Evolutionary conservation across 2,888 invertebrate species (phyloP).

Genomic region (Erebia ligea): DNA sequence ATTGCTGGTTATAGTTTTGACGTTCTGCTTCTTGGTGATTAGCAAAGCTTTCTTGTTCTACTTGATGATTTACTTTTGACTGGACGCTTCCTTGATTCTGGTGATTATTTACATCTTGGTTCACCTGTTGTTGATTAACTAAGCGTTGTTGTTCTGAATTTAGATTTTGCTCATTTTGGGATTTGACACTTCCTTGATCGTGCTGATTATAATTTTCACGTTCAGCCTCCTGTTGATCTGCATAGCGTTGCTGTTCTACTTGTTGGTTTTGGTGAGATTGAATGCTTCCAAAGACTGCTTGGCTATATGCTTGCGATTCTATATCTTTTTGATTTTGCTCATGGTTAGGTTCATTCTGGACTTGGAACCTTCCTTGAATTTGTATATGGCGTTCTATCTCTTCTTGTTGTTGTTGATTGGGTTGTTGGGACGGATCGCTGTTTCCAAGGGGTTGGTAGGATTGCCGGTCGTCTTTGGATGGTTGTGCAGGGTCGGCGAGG

Average conservation of each 20-base stretch:
- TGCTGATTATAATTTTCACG: neutral
- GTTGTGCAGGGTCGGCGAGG: conserved; percentile 36
- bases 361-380: neutral
- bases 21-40: neutral
- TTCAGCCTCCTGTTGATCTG: neutral
- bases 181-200: neutral
- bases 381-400: conserved; percentile 29
- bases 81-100: neutral
- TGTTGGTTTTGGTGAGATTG: conserved; percentile 34
- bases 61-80: conserved; percentile 33
- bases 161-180: conserved; percentile 9
- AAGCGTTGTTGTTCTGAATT: neutral
- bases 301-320: neutral
- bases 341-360: conserved; percentile 8
- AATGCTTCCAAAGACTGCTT: conserved; percentile 17
- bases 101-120: neutral
- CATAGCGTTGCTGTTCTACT: neutral
- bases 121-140: neutral
- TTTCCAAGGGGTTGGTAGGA: neutral
- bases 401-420: conserved; percentile 33
- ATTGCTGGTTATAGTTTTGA: conserved; percentile 1
- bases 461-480: conserved; percentile 35
- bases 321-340: neutral
- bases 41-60: neutral
- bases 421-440: neutral